phyloP scores from a whole-genome alignment of 2,797 vertebrate species.

The Crenichthys baileyi region DNA sequence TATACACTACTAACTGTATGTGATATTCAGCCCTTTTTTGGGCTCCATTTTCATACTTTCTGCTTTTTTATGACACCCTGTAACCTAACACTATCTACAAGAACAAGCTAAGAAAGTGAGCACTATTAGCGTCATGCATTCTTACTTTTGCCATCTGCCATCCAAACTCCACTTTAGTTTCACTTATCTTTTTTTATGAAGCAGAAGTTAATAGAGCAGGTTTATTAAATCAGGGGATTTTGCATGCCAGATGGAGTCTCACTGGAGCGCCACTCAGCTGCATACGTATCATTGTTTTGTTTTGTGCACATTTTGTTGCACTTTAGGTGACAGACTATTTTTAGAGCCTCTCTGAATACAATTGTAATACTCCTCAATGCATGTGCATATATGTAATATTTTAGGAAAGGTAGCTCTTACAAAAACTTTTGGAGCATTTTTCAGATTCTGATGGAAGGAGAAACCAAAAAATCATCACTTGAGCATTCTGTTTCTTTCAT shows the following conservation, averaged over 20 bases:
- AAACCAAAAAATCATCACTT: neutral
- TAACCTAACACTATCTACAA: conserved; percentile 30
- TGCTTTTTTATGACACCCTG: conserved; percentile 44
- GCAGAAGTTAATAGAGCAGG: conserved; percentile 72
- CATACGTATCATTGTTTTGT: conserved; percentile 38
- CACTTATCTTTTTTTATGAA: conserved; percentile 74
- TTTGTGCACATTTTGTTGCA: conserved; percentile 35
- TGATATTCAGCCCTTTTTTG: conserved; percentile 48
- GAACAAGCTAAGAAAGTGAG: conserved; percentile 45
- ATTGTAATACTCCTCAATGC: neutral
- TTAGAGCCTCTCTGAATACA: neutral
- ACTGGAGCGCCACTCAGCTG: conserved; percentile 46
- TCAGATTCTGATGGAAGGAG: neutral
- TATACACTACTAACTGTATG: conserved; percentile 33
- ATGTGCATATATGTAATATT: neutral
- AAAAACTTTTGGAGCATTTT: neutral
- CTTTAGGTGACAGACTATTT: conserved; percentile 20
- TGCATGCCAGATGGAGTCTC: conserved; percentile 64
- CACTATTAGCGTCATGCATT: conserved; percentile 47
- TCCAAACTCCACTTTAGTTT: conserved; percentile 78
- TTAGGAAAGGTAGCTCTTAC: neutral
- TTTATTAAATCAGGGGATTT: conserved; percentile 75
- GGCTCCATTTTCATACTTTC: conserved; percentile 27
- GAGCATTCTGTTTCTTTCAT: neutral
- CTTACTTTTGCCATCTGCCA: conserved; percentile 76